Evolutionary conservation across 1,140 invertebrate species (phyloP), one percentile per base, ranked within the genome.

Genomic region (Drosophila busckii): DNA sequence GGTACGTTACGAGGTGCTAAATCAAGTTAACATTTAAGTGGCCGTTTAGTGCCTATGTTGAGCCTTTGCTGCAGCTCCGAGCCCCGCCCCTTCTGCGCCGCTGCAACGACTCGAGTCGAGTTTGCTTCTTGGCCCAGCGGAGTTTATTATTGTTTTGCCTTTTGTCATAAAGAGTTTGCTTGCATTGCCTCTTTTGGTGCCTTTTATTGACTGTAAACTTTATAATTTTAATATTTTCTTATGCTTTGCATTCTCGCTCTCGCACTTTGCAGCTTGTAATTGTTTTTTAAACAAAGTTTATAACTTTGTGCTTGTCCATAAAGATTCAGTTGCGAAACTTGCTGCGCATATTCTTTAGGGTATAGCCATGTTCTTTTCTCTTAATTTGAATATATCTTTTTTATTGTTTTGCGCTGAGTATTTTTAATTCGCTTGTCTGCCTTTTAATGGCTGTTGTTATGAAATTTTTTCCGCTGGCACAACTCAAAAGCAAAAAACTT

Each of bases 11-110:
- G 73, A 80, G 68, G 73, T 80, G 73, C 73, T 80, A 80, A 80
- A 82, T 80, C 73, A 80, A 80, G 73, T 80, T 82, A 80, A 82
- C 75, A 55, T 65, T 80, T 82, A 80, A 80, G 75, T 73, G 73
- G 69, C 73, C 73, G 75, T 78, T 78, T 78, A 78, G 73, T 73
- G 73, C 75, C 73, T 82, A 64, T 49, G 61, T 9, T 32, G 4
- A 31, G 38, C 40, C 31, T n/a, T n/a, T n/a, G 19, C 22, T 20
- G 13, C 37, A 2, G 9, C 12, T 20, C 10, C 22, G 17, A 17
- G 23, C 12, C 34, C 38, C 37, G 8, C 10, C 5, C 12, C 6
- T 23, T 13, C 23, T 23, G 26, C 8, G 6, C 7, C 16, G 5
- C 46, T 4, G 4, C 4, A 12, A 0, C 22, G n/a, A n/a, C n/a